Conservation (phyloP, 2,113 vertebrate genomes). For the Oreochromis niloticus region DNA sequence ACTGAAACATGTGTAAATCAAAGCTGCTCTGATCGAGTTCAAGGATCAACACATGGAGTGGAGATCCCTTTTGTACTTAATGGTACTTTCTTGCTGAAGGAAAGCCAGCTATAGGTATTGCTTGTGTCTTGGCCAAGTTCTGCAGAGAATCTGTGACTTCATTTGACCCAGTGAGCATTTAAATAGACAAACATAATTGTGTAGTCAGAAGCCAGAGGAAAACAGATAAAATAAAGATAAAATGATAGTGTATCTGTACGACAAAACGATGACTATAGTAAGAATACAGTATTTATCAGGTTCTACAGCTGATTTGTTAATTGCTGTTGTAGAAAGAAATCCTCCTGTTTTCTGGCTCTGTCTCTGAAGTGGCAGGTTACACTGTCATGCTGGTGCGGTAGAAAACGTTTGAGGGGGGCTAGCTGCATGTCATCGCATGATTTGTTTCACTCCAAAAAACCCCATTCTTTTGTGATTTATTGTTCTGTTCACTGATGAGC, state of each 20-base stretch:
- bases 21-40: not conserved
- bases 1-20: not conserved
- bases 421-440: not conserved
- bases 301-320: not conserved
- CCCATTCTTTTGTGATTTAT: slow-evolving; percentile 51
- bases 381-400: not conserved
- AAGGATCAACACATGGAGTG: not conserved
- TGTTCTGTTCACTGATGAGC: slow-evolving; percentile 31
- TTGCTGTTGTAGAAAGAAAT: not conserved
- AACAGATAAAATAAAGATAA: not conserved
- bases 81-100: not conserved
- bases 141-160: not conserved
- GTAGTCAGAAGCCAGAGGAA: not conserved
- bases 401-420: not conserved
- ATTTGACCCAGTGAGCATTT: not conserved
- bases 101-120: not conserved
- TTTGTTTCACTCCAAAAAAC: slow-evolving; percentile 28
- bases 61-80: not conserved
- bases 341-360: not conserved
- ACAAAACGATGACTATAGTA: not conserved
- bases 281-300: not conserved
- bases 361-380: not conserved
- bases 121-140: not conserved
- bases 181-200: not conserved
- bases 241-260: not conserved